Evolutionary conservation across 1,140 invertebrate genomes (phyloP).

Genomic region (Oreohelix idahoensis): DNA sequence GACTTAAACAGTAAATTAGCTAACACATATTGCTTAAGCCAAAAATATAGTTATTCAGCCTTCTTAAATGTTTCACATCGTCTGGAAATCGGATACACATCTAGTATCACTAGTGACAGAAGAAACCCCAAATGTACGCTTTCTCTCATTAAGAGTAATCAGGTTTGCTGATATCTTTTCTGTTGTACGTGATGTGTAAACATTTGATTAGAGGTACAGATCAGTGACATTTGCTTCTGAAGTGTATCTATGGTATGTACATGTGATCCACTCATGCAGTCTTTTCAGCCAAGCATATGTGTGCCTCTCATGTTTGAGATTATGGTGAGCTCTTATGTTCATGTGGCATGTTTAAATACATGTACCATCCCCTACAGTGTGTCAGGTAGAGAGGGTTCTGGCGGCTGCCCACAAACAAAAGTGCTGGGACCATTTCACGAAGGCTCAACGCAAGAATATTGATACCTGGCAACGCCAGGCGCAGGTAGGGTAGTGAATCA

Average conservation of each 20-base stretch:
- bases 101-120: too few species aligned
- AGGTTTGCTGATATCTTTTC: too few species aligned
- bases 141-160: too few species aligned
- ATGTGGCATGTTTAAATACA: background rate
- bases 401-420: slow-evolving; percentile 94
- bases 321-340: slow-evolving; percentile 11
- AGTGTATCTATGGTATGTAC: background rate
- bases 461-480: slow-evolving; percentile 97
- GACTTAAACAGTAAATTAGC: too few species aligned
- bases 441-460: slow-evolving; percentile 97
- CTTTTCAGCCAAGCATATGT: background rate
- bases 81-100: too few species aligned
- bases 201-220: background rate
- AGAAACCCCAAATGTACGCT: too few species aligned
- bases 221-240: background rate
- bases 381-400: slow-evolving; percentile 98
- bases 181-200: too few species aligned
- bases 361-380: slow-evolving; percentile 79
- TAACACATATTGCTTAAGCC: too few species aligned
- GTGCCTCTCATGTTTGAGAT: background rate
- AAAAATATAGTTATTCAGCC: too few species aligned
- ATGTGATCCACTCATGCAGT: background rate
- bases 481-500: slow-evolving; percentile 78
- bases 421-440: slow-evolving; percentile 99
- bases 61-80: too few species aligned